phyloP scores from a whole-genome alignment of 2,113 vertebrate genomes.

The Bostrychus sinensis region DNA sequence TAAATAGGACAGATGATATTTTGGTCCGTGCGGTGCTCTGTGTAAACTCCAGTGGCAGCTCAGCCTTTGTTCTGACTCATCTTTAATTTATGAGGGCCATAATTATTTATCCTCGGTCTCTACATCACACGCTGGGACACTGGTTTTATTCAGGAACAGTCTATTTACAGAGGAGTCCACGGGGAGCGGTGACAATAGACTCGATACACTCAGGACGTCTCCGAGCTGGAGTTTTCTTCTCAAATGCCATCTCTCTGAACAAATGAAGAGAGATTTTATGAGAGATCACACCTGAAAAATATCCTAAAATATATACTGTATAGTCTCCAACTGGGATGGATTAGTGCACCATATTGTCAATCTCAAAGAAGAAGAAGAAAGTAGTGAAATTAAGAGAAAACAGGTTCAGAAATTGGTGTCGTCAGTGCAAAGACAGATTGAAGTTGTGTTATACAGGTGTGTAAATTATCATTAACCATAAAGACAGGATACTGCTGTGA shows the following conservation, averaged over 20 bases:
- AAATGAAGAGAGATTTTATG: too few species aligned
- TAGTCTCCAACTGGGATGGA: too few species aligned
- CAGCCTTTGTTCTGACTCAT: slow-evolving; percentile 60
- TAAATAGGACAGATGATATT: slow-evolving; percentile 15
- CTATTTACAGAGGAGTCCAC: slow-evolving; percentile 40
- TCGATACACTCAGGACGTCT: slow-evolving; percentile 1
- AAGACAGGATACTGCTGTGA: too few species aligned
- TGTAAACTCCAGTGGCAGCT: slow-evolving; percentile 29
- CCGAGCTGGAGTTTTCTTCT: neutral
- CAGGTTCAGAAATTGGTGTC: too few species aligned
- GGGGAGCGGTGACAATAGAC: slow-evolving; percentile 43
- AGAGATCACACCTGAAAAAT: too few species aligned
- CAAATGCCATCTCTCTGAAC: neutral
- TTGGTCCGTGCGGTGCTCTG: slow-evolving; percentile 29
- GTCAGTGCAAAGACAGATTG: too few species aligned
- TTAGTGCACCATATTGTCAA: too few species aligned
- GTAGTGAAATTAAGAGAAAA: too few species aligned
- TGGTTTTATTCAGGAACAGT: slow-evolving; percentile 37
- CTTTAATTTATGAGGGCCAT: slow-evolving; percentile 56
- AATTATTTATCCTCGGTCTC: slow-evolving; percentile 51
- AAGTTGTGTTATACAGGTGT: too few species aligned
- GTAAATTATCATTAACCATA: too few species aligned
- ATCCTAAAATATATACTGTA: too few species aligned
- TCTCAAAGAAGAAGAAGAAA: too few species aligned
- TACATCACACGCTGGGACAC: slow-evolving; percentile 13